Evolutionary conservation across 2,888 invertebrate species (phyloP), one percentile per base, ranked within the genome.

Genomic region (Epistrophe eligans): DNA sequence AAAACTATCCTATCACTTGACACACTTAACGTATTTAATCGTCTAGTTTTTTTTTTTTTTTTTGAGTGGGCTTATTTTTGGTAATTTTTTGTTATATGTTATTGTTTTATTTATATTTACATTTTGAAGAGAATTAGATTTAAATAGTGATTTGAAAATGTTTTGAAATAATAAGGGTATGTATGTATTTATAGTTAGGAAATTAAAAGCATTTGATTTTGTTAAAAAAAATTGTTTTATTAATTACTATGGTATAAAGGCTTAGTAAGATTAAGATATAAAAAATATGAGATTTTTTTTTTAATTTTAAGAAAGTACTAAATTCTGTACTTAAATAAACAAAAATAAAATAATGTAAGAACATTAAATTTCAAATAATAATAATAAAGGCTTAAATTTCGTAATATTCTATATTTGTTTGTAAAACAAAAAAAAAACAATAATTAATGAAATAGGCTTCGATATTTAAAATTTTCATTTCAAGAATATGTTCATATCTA

Each of bases 1-100:
- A 84, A 81, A 77, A 60, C 67, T 84, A 77, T 72, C 45, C 81
- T 82, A 82, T 85, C 82, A 82, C 73, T 82, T 85, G 28, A 40
- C 50, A 67, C n/a, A 72, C 19, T 13, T 32, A 60, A 24, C 32
- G 58, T 57, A 13, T 40, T 28, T 58, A 48, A 40, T 70, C 52
- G 52, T 57, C 28, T 52, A n/a, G 45, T 48, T 24, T 24, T 24
- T 24, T 48, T 57, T 48, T 55, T 48, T 48, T 57, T 48, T 60
- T 72, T 55, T 72, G 17, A 66, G 77, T 83, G 73, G 67, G 62
- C 52, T 67, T 58, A 43, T 60, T 55, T 57, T 52, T 64, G 4
- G n/a, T 66, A 38, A 43, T 62, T 62, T 67, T n/a, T n/a, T n/a
- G n/a, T n/a, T n/a, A n/a, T n/a, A 17, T 28, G n/a, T 32, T 45